phyloP scores from a whole-genome alignment of 1,140 invertebrate genomes.

The Coboldia fuscipes region DNA sequence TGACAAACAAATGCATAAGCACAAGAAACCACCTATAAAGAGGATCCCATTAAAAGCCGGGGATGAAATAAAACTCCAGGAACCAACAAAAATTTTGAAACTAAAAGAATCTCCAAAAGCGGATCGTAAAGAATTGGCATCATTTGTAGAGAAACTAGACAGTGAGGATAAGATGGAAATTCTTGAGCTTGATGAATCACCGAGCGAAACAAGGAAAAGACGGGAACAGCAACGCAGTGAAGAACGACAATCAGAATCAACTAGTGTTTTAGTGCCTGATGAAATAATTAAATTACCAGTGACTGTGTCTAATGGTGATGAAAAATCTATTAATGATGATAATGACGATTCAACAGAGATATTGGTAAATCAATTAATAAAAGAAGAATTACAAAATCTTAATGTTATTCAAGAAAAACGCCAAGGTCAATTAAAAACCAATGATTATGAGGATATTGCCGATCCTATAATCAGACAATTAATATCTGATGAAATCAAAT shows the following conservation, averaged over 20 bases:
- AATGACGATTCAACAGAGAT: slow-evolving; percentile 5
- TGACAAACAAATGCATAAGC: slow-evolving; percentile 30
- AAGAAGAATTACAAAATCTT: slow-evolving; percentile 2
- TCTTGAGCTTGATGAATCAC: slow-evolving; percentile 19
- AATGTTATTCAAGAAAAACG: slow-evolving; percentile 15
- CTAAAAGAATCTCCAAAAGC: slow-evolving; percentile 19
- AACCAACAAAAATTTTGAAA: slow-evolving; percentile 17
- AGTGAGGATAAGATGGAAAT: slow-evolving; percentile 19
- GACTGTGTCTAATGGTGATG: slow-evolving; percentile 4
- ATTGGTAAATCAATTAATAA: background rate
- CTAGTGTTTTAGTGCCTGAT: slow-evolving; percentile 13
- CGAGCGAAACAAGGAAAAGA: slow-evolving; percentile 15
- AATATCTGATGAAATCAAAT: background rate
- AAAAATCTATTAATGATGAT: slow-evolving; percentile 13
- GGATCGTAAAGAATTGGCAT: slow-evolving; percentile 15
- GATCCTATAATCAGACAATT: slow-evolving; percentile 7
- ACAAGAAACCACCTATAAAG: slow-evolving; percentile 24
- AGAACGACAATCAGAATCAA: slow-evolving; percentile 8
- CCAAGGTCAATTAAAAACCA: slow-evolving; percentile 27
- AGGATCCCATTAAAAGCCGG: slow-evolving; percentile 23
- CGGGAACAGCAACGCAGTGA: slow-evolving; percentile 6
- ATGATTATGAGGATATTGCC: slow-evolving; percentile 34
- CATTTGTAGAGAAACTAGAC: slow-evolving; percentile 21
- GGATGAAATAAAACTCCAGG: slow-evolving; percentile 15
- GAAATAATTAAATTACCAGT: slow-evolving; percentile 18